Evolutionary conservation across 1,140 invertebrate species (phyloP).

Genomic region (Nephila pilipes): DNA sequence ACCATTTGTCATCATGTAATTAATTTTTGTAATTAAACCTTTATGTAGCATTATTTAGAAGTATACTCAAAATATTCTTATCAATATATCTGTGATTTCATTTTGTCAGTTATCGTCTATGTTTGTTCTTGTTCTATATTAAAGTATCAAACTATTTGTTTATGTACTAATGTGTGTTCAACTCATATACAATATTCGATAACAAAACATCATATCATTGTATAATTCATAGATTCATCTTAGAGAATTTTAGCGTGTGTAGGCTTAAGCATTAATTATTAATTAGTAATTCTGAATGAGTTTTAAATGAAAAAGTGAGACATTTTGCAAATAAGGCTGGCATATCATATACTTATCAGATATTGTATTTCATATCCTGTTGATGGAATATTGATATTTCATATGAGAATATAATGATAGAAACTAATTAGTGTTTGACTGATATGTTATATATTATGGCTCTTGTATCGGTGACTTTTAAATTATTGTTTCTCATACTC

Average conservation of each 20-base stretch:
- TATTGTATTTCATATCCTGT: not conserved
- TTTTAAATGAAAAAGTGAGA: not conserved
- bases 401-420: not conserved
- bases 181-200: not conserved
- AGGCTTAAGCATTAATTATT: not conserved
- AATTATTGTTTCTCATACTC: not conserved
- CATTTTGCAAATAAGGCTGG: not conserved
- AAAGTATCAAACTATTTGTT: not conserved
- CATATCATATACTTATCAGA: slow-evolving; percentile 1
- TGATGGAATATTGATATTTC: not conserved
- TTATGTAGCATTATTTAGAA: too few species aligned
- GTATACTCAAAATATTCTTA: too few species aligned
- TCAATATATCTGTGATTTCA: too few species aligned
- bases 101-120: too few species aligned
- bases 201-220: not conserved
- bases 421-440: not conserved
- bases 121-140: too few species aligned
- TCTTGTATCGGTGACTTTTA: not conserved
- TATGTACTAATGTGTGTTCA: not conserved
- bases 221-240: not conserved
- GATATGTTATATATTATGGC: not conserved
- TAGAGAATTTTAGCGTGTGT: not conserved
- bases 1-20: too few species aligned
- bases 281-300: not conserved
- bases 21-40: too few species aligned